Percentiles rank a stretch among this genome's conserved stretches.
phyloP scores from a whole-genome alignment of 2,113 vertebrate genomes.

The Erinaceus europaeus region DNA sequence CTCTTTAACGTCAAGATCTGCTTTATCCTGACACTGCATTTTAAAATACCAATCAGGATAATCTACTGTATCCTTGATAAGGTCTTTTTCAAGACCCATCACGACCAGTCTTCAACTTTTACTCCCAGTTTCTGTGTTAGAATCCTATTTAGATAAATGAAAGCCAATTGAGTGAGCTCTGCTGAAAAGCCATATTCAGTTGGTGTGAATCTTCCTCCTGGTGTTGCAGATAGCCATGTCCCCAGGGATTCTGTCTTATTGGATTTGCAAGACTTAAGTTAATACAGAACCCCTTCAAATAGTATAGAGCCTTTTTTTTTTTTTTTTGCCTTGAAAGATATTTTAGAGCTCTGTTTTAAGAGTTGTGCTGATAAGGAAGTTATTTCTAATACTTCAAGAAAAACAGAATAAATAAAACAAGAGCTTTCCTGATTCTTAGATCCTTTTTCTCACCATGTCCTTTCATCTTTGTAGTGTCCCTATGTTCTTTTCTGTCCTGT shows the following conservation, averaged over 20 bases:
- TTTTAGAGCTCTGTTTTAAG: conserved; percentile 49
- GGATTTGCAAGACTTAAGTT: conserved; percentile 55
- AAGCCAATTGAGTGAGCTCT: neutral
- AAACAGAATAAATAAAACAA: conserved; percentile 15
- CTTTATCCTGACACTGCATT: neutral
- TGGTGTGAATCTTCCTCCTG: conserved; percentile 39
- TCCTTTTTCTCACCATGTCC: neutral
- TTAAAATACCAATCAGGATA: neutral
- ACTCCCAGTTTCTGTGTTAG: conserved; percentile 17
- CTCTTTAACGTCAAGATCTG: neutral
- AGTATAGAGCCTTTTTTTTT: conserved; percentile 26
- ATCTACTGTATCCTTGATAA: neutral
- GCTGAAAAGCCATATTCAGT: conserved; percentile 8
- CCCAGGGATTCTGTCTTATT: conserved; percentile 36
- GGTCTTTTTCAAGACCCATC: neutral
- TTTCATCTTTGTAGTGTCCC: neutral
- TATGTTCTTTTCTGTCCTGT: neutral
- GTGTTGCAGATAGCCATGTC: conserved; percentile 10
- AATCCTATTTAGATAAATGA: conserved; percentile 20
- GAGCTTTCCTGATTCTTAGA: neutral
- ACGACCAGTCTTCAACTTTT: conserved; percentile 14
- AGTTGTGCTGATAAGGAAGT: conserved; percentile 56
- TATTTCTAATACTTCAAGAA: conserved; percentile 55
- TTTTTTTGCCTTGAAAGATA: conserved; percentile 23
- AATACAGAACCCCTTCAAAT: conserved; percentile 37